These are phyloP conservation scores for Muscicapa adusta DNA, from an alignment of 2,113 vertebrate species.

Conservation along the genomic window DNA sequence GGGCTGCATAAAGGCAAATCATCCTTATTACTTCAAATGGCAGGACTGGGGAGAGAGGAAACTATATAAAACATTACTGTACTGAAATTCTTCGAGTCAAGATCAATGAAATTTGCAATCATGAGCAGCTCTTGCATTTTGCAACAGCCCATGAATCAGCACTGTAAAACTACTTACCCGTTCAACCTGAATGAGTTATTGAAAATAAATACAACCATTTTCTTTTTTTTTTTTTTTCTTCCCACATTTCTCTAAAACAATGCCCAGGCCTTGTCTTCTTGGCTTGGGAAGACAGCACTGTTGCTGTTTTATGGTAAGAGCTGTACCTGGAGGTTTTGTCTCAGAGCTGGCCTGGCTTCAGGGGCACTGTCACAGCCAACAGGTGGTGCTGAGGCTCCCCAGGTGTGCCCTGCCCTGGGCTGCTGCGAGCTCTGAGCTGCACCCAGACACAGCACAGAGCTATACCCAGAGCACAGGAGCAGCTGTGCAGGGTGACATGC, in stretches of 20 bases:
- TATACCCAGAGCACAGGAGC: not conserved
- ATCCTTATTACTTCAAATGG: not conserved
- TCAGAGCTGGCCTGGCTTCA: not conserved
- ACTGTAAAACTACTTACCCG: not conserved
- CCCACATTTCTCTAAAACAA: not conserved
- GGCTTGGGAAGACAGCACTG: not conserved
- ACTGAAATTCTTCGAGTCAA: not conserved
- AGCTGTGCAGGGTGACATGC: accelerated
- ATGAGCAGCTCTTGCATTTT: slow-evolving; percentile 14
- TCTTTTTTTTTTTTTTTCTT: not conserved
- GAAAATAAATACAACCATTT: slow-evolving; percentile 25
- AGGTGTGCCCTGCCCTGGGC: accelerated
- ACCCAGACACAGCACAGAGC: not conserved
- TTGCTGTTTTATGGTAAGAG: not conserved
- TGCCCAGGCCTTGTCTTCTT: not conserved
- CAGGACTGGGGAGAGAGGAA: not conserved
- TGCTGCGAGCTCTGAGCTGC: not conserved
- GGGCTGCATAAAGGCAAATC: not conserved
- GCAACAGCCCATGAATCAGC: slow-evolving; percentile 17
- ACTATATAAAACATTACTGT: not conserved
- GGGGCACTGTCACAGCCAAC: not conserved
- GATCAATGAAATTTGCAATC: slow-evolving; percentile 29
- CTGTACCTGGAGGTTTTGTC: not conserved
- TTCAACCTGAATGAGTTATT: not conserved
- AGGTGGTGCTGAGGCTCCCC: not conserved